Base-by-base conservation (phyloP, 2,888 invertebrate genomes). In the Tetramorium bicarinatum region DNA sequence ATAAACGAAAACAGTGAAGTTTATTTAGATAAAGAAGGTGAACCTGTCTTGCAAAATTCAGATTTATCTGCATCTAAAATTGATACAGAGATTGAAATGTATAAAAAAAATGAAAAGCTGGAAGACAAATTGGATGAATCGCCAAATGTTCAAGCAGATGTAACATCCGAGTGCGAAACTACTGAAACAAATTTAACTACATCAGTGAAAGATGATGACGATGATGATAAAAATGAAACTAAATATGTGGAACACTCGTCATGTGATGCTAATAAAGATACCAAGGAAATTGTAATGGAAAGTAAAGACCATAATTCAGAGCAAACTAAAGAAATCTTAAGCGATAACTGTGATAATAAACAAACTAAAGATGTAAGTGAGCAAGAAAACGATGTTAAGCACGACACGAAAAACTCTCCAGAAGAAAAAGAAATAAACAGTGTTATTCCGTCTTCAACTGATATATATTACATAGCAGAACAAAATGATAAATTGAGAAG, bases 261-360 rank as follows among this genome's bases (percentile, higher is more conserved):
- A 13, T 49, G 15, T 18, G 34, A n/a, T 49, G 62, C 52, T 66
- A 56, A 72, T 15, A 13, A 25, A 44, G 71, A 83, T 56, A 54
- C 13, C 2, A 34, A 54, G 52, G 29, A 83, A 71, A 64, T 8
- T 44, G 18, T 4, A n/a, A n/a, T 21, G 15, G 15, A 81, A 74
- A 54, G 72, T 47, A 49, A 87, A 59, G 21, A 84, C 1, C 56
- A 47, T 18, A 41, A 44, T 11, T 21, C 49, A 64, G 25, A 85
- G 41, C 41, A 69, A 69, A 41, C 56, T 41, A 59, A 85, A 41
- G 62, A 74, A 38, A 13, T 77, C 56, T 38, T 79, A 79, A 83
- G 66, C 34, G 56, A 82, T 66, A 72, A 82, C 83, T 90, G 87
- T 87, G 87, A 85, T 87, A 85, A 66, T 41, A 67, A 71, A 29